Percentiles rank a stretch among this genome's conserved stretches.
These are phyloP conservation scores for Solenopsis invicta DNA, from an alignment of 1,140 invertebrate genomes.

Conservation along the genomic window DNA sequence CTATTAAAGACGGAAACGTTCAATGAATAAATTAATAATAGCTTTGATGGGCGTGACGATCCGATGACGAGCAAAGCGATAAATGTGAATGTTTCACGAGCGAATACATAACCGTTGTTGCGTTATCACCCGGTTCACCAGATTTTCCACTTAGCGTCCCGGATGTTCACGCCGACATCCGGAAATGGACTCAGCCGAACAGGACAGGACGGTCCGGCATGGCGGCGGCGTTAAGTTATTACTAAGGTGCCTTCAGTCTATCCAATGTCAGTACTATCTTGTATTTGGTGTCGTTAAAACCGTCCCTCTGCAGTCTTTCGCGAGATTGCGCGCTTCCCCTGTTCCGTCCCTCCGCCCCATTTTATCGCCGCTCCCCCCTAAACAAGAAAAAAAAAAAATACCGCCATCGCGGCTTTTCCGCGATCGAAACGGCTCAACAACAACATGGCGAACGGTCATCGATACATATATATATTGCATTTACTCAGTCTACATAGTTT, in stretches of 20 bases:
- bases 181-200: conserved; percentile 67
- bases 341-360: conserved; percentile 58
- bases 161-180: neutral
- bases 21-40: neutral
- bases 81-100: neutral
- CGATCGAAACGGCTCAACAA: conserved; percentile 83
- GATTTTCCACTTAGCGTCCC: neutral
- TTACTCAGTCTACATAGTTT: conserved; percentile 87
- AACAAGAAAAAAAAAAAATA: neutral
- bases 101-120: neutral
- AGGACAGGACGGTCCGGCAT: conserved; percentile 77
- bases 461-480: conserved; percentile 85
- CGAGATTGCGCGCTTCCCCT: conserved; percentile 80
- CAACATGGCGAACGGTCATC: conserved; percentile 85
- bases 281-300: conserved; percentile 88
- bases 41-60: neutral
- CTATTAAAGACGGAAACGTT: neutral
- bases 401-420: neutral
- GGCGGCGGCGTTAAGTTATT: conserved; percentile 86
- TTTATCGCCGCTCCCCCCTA: conserved; percentile 16
- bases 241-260: conserved; percentile 87
- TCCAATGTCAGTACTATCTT: conserved; percentile 88
- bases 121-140: neutral
- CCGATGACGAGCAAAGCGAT: neutral
- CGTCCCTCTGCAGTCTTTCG: conserved; percentile 86